Base-by-base conservation (phyloP, 2,888 invertebrate genomes). In the Cryptus viduatorius region DNA sequence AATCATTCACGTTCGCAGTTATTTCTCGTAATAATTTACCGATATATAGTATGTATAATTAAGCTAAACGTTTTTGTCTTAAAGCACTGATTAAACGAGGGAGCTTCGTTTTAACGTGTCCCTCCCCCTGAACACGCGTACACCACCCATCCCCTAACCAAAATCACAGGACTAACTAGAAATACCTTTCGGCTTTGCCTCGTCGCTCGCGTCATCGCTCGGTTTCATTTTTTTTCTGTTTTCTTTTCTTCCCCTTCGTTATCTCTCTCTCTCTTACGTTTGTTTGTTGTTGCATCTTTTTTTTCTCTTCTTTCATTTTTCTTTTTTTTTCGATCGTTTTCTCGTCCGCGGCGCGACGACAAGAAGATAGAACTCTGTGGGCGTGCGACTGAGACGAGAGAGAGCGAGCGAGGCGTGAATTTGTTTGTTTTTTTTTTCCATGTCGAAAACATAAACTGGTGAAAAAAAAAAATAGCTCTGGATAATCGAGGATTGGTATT, bases 1-100 rank as follows among this genome's bases (percentile, higher is more conserved):
- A 19, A 76, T 59, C 79, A 46, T 59, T 65, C 76, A 83, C 84
- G 83, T 81, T 79, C 82, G 71, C 79, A 48, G 80, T 65, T 46
- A 46, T 65, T 81, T 72, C 59, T 80, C 79, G 72, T 83, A 90
- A 90, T 91, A 90, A 89, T 90, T 91, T 91, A 91, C 89, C 89
- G 89, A 90, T 91, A 90, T 90, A 90, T 88, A 82, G 79, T 84
- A 88, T 89, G 87, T 90, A 87, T 87, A 86, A 90, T 91, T 86
- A 92, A 93, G 92, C 92, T 92, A 92, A 92, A 92, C 91, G 89
- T 92, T 92, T 79, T 83, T 87, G 86, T 91, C 92, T 93, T 93
- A 93, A 93, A 93, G 93, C 93, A 93, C 93, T 93, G 93, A 93
- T 93, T 93, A 93, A 93, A 91, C 92, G 93, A 93, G 93, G 93